These are phyloP conservation scores for Drosophila eugracilis DNA, from an alignment of 1,140 invertebrate species.

Conservation along the genomic window DNA sequence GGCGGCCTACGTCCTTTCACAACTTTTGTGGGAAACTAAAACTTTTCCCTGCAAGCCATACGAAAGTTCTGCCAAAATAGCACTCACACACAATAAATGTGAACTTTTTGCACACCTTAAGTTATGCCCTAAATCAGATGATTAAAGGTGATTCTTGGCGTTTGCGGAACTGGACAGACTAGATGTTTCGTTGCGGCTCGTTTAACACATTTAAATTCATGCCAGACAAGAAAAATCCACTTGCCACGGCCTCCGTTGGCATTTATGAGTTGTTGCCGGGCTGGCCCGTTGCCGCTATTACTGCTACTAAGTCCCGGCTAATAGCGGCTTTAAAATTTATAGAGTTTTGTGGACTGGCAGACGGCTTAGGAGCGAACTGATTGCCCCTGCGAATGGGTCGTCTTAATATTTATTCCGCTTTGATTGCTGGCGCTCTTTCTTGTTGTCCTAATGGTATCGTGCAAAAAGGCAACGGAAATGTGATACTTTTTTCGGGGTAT, in stretches of 20 bases:
- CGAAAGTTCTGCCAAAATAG: constrained; percentile 21
- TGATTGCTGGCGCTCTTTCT: too few relatives aligned
- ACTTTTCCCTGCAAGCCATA: constrained; percentile 15
- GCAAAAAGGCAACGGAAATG: constrained; percentile 10
- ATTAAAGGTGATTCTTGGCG: constrained; percentile 32
- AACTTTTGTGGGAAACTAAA: constrained; percentile 38
- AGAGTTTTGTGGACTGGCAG: constrained; percentile 60
- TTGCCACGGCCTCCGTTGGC: constrained; percentile 21
- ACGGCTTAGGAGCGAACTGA: constrained; percentile 62
- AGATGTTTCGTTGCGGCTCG: constrained; percentile 33
- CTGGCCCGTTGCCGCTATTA: constrained; percentile 16
- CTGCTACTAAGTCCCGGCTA: constrained; percentile 71
- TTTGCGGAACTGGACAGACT: constrained; percentile 34
- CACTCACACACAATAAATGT: constrained; percentile 20
- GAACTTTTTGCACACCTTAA: constrained; percentile 20
- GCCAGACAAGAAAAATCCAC: constrained; percentile 44
- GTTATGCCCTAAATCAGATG: constrained; percentile 17
- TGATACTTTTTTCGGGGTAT: constrained; percentile 8
- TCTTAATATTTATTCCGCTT: constrained; percentile 58
- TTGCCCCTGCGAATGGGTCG: constrained; percentile 38
- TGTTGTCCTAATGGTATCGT: constrained; percentile 11
- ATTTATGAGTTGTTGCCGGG: constrained; percentile 39
- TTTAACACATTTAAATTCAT: constrained; percentile 80
- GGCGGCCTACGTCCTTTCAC: constrained; percentile 7
- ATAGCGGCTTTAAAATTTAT: constrained; percentile 82